Base-by-base conservation (phyloP, 2,888 invertebrate genomes). In the Anticlea derivata region DNA sequence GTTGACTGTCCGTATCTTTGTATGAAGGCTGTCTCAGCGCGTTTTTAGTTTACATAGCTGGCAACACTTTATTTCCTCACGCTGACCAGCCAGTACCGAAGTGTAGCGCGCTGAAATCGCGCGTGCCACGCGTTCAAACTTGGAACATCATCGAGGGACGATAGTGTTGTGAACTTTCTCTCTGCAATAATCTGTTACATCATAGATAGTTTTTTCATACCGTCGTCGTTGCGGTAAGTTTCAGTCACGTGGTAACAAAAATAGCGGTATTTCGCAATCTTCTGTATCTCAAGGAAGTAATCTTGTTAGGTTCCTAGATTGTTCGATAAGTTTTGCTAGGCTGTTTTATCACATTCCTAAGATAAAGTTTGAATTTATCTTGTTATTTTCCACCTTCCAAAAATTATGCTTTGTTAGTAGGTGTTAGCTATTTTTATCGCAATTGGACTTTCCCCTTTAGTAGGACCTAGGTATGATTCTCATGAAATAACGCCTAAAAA, bases 161-260 rank as follows among this genome's bases (percentile, higher is more conserved):
- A 17, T 30, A 44, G 50, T 58, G 51, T 50, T 55, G 51, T 52
- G 51, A 52, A 62, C 62, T 62, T 62, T 62, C 62, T 46, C 61
- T 60, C 20, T 22, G 23, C 13, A 12, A 26, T 37, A 23, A 23
- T 30, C 7, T 29, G 45, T 60, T 55, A 49, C 43, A 50, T 60
- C 51, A 60, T 31, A 33, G 17, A 4, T 17, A 53, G 48, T 35
- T 39, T 40, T 49, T 45, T 57, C n/a, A n/a, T n/a, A n/a, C n/a
- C n/a, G n/a, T 37, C 26, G 43, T 37, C 8, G 13, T 38, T 40
- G 45, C 54, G 48, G 39, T 50, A 43, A 39, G 41, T 12, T 24
- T 7, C 26, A 31, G 43, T 49, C 50, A 50, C 50, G 49, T 48
- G 47, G 50, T 50, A 37, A 59, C 50, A 50, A 48, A 30, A 30